phyloP scores from a whole-genome alignment of 1,140 invertebrate species.

The Archegozetes longisetosus region DNA sequence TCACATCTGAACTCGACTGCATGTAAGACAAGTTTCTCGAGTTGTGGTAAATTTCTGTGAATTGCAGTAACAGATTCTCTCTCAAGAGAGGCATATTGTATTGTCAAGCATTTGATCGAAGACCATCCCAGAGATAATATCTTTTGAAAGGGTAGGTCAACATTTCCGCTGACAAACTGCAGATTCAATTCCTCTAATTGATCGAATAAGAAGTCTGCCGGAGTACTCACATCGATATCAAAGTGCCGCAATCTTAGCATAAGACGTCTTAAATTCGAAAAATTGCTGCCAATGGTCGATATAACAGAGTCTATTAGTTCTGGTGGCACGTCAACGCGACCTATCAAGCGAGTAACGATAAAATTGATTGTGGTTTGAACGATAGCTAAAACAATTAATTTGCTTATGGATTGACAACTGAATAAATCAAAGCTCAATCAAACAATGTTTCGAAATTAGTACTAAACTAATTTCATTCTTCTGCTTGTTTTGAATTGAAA shows the following conservation, averaged over 20 bases:
- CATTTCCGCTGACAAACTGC: constrained; percentile 3
- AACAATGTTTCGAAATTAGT: too few species aligned
- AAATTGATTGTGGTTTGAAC: not conserved
- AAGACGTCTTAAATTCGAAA: constrained; percentile 4
- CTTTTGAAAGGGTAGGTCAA: constrained; percentile 10
- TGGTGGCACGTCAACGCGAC: constrained; percentile 10
- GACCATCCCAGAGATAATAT: constrained; percentile 6
- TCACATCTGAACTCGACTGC: constrained; percentile 10
- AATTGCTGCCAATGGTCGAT: constrained; percentile 11
- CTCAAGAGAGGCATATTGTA: constrained; percentile 6
- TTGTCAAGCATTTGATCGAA: constrained; percentile 1
- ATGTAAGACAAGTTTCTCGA: constrained; percentile 1
- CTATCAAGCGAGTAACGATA: constrained; percentile 1
- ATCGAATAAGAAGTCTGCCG: constrained; percentile 8
- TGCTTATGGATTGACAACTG: too few species aligned
- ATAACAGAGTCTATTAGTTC: constrained; percentile 12
- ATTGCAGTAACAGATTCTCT: constrained; percentile 7
- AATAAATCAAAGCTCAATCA: too few species aligned
- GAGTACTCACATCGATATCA: constrained; percentile 8
- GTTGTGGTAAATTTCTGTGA: constrained; percentile 1
- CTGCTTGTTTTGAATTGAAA: too few species aligned
- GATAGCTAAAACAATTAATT: too few species aligned
- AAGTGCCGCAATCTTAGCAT: not conserved
- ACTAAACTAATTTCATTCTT: too few species aligned
- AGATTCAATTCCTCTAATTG: constrained; percentile 8